A percentile compares a stretch with the other conserved stretches of the same genome.
Conservation (phyloP, 2,888 invertebrate genomes). For the Tridacna crocea region DNA sequence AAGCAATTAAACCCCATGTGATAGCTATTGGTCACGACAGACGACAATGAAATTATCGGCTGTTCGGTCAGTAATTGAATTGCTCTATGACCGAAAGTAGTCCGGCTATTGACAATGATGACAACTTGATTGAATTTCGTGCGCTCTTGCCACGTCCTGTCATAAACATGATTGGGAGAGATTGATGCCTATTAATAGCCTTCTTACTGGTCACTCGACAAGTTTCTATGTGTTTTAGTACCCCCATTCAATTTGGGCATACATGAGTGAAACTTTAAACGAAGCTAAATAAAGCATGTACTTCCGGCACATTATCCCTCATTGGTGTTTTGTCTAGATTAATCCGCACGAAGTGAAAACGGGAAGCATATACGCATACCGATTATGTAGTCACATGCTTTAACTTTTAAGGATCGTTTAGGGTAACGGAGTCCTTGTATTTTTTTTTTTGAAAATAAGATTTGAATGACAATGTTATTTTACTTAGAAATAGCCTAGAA, state of each 20-base stretch:
- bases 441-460: too few relatives aligned
- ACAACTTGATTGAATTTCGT: conserved; percentile 47
- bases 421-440: too few relatives aligned
- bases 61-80: conserved; percentile 41
- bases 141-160: conserved; percentile 27
- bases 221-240: conserved; percentile 3
- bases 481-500: too few relatives aligned
- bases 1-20: conserved; percentile 26
- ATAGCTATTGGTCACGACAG: conserved; percentile 30
- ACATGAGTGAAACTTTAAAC: not conserved
- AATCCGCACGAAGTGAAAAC: too few relatives aligned
- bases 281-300: too few relatives aligned
- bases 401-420: too few relatives aligned
- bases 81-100: conserved; percentile 37
- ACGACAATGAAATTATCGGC: conserved; percentile 34
- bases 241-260: conserved; percentile 4
- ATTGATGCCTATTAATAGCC: conserved; percentile 5
- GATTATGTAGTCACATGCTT: too few relatives aligned
- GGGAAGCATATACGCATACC: too few relatives aligned
- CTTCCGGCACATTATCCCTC: too few relatives aligned
- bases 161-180: conserved; percentile 30
- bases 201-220: conserved; percentile 7
- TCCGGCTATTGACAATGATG: conserved; percentile 39
- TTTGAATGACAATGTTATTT: too few relatives aligned
- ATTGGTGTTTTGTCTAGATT: too few relatives aligned